Percentiles rank a stretch among this genome's conserved stretches.
Evolutionary conservation across 2,113 vertebrate genomes (phyloP).

Genomic region (Daboia siamensis): DNA sequence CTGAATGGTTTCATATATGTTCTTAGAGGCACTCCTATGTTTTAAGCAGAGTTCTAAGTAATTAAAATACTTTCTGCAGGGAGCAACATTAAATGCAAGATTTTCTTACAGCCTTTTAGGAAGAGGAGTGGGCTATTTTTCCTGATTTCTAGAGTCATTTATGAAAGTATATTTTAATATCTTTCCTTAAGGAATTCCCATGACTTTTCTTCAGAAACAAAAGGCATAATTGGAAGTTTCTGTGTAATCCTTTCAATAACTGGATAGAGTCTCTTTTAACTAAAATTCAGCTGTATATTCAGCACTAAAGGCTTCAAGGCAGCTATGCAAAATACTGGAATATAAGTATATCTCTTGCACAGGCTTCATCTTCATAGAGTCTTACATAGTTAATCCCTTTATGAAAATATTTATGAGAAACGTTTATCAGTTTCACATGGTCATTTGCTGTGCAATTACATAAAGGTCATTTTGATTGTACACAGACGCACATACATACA

Average conservation of each 20-base stretch:
- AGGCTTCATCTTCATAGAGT: neutral
- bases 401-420: neutral
- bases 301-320: neutral
- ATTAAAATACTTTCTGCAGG: too few species aligned
- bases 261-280: neutral
- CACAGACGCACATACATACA: too few species aligned
- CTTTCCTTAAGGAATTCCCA: neutral
- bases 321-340: neutral
- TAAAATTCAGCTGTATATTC: neutral
- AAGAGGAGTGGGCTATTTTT: neutral
- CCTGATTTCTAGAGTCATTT: too few species aligned
- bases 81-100: neutral
- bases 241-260: neutral
- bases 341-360: neutral
- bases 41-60: too few species aligned
- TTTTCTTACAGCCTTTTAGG: neutral
- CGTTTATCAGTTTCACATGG: neutral
- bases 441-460: neutral
- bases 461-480: neutral
- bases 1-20: too few species aligned
- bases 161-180: neutral
- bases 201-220: neutral
- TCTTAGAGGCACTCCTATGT: too few species aligned
- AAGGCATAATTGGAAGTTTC: neutral
- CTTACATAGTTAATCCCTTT: neutral